A percentile compares a stretch with the other conserved stretches of the same genome.
These are phyloP conservation scores for Pseudomyrmex pallidus DNA, from an alignment of 1,140 invertebrate genomes.

Conservation along the genomic window DNA sequence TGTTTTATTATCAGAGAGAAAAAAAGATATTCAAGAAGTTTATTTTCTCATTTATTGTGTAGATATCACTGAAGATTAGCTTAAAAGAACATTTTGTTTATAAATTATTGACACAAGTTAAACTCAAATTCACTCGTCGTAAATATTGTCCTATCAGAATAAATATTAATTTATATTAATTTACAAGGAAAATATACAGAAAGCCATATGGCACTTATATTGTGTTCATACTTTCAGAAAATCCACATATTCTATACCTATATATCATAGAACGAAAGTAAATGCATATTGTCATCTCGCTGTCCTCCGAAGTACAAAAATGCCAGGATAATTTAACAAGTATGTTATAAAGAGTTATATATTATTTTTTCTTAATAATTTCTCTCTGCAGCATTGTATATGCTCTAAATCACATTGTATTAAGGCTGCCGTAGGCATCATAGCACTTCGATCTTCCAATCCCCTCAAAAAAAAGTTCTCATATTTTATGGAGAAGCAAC, in stretches of 20 bases:
- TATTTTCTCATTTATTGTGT: conserved; percentile 28
- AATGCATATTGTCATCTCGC: conserved; percentile 11
- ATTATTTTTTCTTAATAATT: conserved; percentile 71
- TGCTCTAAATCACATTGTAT: conserved; percentile 69
- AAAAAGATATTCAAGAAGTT: neutral
- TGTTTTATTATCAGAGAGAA: neutral
- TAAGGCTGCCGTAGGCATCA: conserved; percentile 54
- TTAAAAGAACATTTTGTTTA: conserved; percentile 20
- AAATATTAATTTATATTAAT: conserved; percentile 46
- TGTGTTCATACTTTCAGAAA: conserved; percentile 4
- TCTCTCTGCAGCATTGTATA: conserved; percentile 16
- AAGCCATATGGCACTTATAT: conserved; percentile 21
- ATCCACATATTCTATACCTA: neutral
- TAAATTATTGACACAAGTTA: conserved; percentile 33
- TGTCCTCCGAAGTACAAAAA: conserved; percentile 43
- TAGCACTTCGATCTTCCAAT: conserved; percentile 52
- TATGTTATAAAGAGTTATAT: conserved; percentile 63
- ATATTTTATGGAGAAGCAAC: conserved; percentile 77
- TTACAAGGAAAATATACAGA: conserved; percentile 63
- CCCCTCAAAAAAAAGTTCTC: neutral
- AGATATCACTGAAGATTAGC: neutral
- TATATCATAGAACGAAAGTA: neutral
- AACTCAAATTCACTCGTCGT: neutral
- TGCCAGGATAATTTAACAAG: conserved; percentile 40
- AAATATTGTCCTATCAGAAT: conserved; percentile 21